Conservation (phyloP, 2,797 vertebrate genomes). For the Valencia hispanica region DNA sequence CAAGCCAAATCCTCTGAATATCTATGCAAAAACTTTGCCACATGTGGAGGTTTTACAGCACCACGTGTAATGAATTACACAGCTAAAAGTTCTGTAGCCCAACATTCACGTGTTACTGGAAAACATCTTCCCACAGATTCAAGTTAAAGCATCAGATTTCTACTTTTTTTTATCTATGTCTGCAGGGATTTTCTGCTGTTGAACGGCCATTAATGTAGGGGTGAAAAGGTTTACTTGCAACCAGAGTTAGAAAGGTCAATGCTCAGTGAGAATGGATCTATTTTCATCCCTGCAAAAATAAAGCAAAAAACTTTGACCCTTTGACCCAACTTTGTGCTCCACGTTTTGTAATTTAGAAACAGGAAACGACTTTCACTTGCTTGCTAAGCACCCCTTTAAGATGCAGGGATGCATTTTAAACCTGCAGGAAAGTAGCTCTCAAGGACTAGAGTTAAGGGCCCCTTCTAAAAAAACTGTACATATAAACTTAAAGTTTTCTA, state of each 20-base stretch:
- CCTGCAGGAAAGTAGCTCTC: background rate
- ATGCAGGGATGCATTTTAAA: background rate
- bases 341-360: background rate
- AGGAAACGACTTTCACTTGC: constrained; percentile 1
- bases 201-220: background rate
- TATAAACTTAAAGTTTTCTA: too few relatives aligned
- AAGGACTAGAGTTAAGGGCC: background rate
- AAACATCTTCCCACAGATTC: background rate
- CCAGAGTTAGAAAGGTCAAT: background rate
- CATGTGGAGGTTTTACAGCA: background rate
- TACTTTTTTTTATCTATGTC: background rate
- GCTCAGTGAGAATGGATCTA: background rate
- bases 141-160: background rate
- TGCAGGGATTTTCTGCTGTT: constrained; percentile 35
- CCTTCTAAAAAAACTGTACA: background rate
- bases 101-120: background rate
- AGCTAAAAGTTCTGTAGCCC: background rate
- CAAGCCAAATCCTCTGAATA: background rate
- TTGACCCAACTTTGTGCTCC: constrained; percentile 4
- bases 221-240: background rate
- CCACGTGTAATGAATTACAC: background rate
- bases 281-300: constrained; percentile 2
- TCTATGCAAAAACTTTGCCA: background rate
- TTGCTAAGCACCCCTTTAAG: background rate
- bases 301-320: background rate